These are phyloP conservation scores for Dryobota labecula DNA, from an alignment of 2,888 invertebrate genomes.

Conservation along the genomic window DNA sequence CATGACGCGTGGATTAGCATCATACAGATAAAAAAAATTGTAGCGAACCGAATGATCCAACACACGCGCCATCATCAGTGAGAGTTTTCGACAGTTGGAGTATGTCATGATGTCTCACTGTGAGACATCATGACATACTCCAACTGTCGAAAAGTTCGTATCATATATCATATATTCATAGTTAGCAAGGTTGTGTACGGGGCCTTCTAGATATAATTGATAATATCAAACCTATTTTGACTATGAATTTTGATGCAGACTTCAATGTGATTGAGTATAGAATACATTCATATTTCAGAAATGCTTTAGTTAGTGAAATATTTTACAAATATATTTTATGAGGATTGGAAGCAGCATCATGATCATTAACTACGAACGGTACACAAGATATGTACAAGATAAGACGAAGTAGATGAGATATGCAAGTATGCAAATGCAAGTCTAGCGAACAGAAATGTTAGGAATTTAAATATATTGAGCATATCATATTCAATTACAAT, in stretches of 20 bases:
- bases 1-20: too few relatives aligned
- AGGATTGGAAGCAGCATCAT: background rate
- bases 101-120: too few relatives aligned
- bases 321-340: background rate
- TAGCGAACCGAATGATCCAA: too few relatives aligned
- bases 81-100: too few relatives aligned
- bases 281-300: background rate
- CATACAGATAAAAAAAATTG: too few relatives aligned
- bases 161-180: too few relatives aligned
- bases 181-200: background rate
- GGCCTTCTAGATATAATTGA: background rate
- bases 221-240: background rate
- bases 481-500: constrained; percentile 11
- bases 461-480: constrained; percentile 2
- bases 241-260: too few relatives aligned
- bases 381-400: constrained; percentile 26
- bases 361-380: constrained; percentile 11
- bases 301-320: background rate
- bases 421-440: constrained; percentile 26
- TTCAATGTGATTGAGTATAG: too few relatives aligned
- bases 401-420: constrained; percentile 28
- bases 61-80: too few relatives aligned
- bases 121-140: too few relatives aligned
- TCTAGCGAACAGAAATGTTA: constrained; percentile 7
- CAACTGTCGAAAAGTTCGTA: too few relatives aligned